Evolutionary conservation across 2,888 invertebrate genomes (phyloP), one percentile per base, ranked within the genome.

Genomic region (Eumacrocentrus americanus): DNA sequence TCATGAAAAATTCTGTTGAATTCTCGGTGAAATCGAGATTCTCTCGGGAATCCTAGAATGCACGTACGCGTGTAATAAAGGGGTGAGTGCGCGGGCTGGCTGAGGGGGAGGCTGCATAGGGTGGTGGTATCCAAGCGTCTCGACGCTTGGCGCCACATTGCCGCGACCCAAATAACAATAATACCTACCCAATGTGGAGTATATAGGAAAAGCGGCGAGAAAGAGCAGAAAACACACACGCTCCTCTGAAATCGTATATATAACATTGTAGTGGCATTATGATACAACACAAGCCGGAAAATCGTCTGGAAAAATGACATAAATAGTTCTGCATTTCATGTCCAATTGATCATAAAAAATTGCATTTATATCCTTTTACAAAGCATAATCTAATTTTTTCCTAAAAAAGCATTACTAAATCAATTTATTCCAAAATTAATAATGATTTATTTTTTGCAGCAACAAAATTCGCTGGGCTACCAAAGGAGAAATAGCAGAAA

Each of bases 111-210:
- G 57, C 29, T 54, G 34, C 4, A 44, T n/a, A 42, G 50, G 51
- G 60, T 23, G 46, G 62, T 47, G 61, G 42, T 54, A 54, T 34
- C 25, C 44, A 54, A 67, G 63, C 66, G 73, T 67, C 73, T 67
- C 68, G 72, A 71, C 71, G 68, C 72, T 72, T 71, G 77, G 77
- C 77, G 77, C 76, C 77, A 73, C 71, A 67, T 69, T 67, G 73
- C 70, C 71, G 70, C 73, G 76, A 75, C 74, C 76, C 71, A 77
- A 74, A 76, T 76, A 74, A 72, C 70, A 70, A 72, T 73, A 71
- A 73, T 73, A 67, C 64, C 61, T 58, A 56, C 64, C 61, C 60
- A 56, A 54, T 61, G 64, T 61, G 25, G 23, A 11, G 22, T 11
- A 44, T 44, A 22, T 37, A 55, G 4, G 35, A 18, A 22, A 18